Base-by-base conservation (phyloP, 1,140 invertebrate species). In the Mycetomoellerius zeteki region DNA sequence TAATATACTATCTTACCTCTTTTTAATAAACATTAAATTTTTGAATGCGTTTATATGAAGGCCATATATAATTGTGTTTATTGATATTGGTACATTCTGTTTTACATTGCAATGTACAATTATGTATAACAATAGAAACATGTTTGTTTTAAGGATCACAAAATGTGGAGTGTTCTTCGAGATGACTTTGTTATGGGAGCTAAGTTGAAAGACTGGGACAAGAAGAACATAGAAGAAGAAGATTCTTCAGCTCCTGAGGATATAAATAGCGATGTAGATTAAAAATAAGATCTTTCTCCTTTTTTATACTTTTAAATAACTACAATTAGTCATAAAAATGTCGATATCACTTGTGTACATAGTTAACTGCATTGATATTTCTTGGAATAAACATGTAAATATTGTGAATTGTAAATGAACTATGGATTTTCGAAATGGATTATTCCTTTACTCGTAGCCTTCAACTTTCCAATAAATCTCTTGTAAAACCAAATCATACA, bases 181-280 rank as follows among this genome's bases (percentile, higher is more conserved):
- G 98, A 98, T 92, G 98, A 98, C 94, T 99, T 98, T 93, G 98
- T 98, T 96, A 97, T 98, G 96, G 97, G 97, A 90, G 97, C 98
- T 30, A 98, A 98, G 95, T 96, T 98, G 95, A 98, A 98, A 95
- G 98, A 99, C 94, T 99, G 98, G 98, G 98, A 98, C 93, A 98
- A 98, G 94, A 96, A 98, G 91, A 92, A 96, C 82, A 92, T 93
- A 27, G 94, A 95, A 80, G 94, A 95, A 80, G 94, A 94, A 5
- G 85, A 92, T 67, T 93, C 92, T 24, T 92, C 93, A n/a, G 88
- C 88, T 12, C 73, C 89, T 14, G 93, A 94, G 88, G 92, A 92
- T 58, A 90, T 94, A 75, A 91, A 94, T 56, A 92, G 91, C 33
- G 92, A 93, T 65, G 21, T 77, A 67, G 85, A 87, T 56, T 78